A percentile compares a stretch with the other conserved stretches of the same genome.
Evolutionary conservation across 30 jellyfish, hydroid and myxozoan genomes (phyloP).

Genomic region (Turritopsis dohrnii): DNA sequence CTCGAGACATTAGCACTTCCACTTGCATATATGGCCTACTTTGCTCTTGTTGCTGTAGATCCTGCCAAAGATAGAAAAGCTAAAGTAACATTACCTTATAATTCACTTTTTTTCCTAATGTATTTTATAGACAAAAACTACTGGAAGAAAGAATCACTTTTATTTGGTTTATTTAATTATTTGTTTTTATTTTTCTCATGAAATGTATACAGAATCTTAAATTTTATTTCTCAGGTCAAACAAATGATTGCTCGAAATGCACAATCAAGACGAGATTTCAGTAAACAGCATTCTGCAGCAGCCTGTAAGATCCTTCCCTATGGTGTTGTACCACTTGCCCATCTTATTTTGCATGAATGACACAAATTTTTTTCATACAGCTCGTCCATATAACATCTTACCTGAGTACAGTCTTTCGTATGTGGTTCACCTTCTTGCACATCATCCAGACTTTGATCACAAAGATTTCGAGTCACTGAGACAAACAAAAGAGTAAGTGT

Average conservation of each 20-base stretch:
- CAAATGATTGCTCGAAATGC: conserved; percentile 84
- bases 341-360: not conserved
- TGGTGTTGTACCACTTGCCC: conserved; percentile 6
- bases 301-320: conserved; percentile 46
- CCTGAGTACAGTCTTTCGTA: conserved; percentile 90
- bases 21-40: conserved; percentile 67
- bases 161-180: too few relatives aligned
- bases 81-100: conserved; percentile 41
- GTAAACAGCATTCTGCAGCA: conserved; percentile 56
- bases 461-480: conserved; percentile 46
- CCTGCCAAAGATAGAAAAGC: conserved; percentile 82
- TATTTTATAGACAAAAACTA: too few relatives aligned
- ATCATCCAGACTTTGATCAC: conserved; percentile 80
- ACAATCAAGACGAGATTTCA: conserved; percentile 67
- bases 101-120: not conserved
- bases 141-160: too few relatives aligned
- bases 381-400: conserved; percentile 49
- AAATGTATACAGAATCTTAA: too few relatives aligned
- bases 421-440: conserved; percentile 78
- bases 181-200: too few relatives aligned
- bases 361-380: conserved; percentile 21
- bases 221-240: conserved; percentile 47
- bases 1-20: conserved; percentile 72
- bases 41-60: conserved; percentile 91
- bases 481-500: conserved; percentile 76